These are phyloP conservation scores for Xylocopa sonorina DNA, from an alignment of 1,140 invertebrate species.

Conservation along the genomic window DNA sequence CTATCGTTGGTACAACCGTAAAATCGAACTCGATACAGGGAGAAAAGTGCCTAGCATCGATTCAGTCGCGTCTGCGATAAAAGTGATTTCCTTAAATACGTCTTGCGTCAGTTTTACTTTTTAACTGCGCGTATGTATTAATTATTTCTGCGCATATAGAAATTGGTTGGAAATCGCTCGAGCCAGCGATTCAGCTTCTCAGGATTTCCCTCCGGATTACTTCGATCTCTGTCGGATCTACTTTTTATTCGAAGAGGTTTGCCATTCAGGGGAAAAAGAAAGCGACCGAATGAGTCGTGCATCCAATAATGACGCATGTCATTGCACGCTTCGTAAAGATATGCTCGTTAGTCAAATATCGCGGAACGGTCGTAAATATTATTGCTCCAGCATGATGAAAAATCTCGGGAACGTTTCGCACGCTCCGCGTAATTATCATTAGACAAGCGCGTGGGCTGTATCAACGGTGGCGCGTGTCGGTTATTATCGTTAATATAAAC, in stretches of 20 bases:
- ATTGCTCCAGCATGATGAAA: slow-evolving; percentile 45
- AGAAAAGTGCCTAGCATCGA: no score
- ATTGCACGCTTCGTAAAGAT: slow-evolving; percentile 26
- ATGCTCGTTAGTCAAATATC: not conserved
- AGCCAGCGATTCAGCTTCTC: no score
- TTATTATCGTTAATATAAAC: slow-evolving; percentile 48
- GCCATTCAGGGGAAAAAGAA: no score
- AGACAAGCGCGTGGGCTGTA: not conserved
- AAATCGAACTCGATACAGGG: not conserved
- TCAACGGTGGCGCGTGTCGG: slow-evolving; percentile 69
- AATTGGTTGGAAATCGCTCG: no score
- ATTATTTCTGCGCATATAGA: no score
- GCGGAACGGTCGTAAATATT: slow-evolving; percentile 43
- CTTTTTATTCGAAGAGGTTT: no score
- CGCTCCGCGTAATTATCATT: slow-evolving; percentile 31
- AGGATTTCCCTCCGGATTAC: no score
- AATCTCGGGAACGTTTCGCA: not conserved
- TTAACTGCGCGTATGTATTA: no score
- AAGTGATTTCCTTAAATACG: no score
- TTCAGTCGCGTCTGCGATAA: no score
- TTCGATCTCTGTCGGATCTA: no score
- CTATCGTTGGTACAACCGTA: not conserved
- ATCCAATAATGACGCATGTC: slow-evolving; percentile 4
- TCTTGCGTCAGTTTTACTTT: no score
- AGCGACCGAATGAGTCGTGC: not conserved